phyloP scores from a whole-genome alignment of 2,888 invertebrate genomes.

The Hylaea fasciaria region DNA sequence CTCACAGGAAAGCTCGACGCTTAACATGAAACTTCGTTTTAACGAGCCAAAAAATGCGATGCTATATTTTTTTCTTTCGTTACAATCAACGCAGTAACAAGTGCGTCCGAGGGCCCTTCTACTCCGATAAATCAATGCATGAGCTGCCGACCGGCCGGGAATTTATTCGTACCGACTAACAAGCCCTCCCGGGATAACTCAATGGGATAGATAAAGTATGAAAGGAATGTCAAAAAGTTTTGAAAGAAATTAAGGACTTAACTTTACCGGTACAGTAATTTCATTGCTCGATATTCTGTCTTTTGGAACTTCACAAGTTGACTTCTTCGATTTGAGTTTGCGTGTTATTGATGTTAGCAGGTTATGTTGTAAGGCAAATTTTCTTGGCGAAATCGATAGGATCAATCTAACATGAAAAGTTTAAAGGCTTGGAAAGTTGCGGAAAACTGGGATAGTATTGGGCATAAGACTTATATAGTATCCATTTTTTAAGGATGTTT shows the following conservation, averaged over 20 bases:
- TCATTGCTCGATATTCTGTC: too few relatives aligned
- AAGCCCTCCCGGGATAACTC: constrained; percentile 49
- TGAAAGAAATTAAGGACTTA: constrained; percentile 2
- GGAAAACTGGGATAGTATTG: too few relatives aligned
- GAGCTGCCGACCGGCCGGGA: constrained; percentile 32
- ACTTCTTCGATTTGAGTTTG: neutral
- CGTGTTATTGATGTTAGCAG: neutral
- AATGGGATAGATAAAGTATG: constrained; percentile 20
- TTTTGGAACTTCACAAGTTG: too few relatives aligned
- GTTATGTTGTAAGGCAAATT: too few relatives aligned
- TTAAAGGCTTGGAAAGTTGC: too few relatives aligned
- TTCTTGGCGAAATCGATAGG: too few relatives aligned
- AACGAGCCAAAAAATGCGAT: neutral
- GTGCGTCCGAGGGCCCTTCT: constrained; percentile 28
- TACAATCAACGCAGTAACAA: constrained; percentile 35
- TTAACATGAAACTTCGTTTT: too few relatives aligned
- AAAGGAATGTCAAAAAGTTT: constrained; percentile 14
- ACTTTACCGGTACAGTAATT: constrained; percentile 2
- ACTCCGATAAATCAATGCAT: constrained; percentile 43
- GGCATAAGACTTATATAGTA: too few relatives aligned
- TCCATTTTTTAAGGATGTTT: too few relatives aligned
- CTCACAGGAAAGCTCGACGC: too few relatives aligned
- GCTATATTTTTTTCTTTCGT: constrained; percentile 18
- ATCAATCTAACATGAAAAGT: too few relatives aligned
- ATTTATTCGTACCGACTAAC: constrained; percentile 55